A percentile compares a stretch with the other conserved stretches of the same genome.
These are phyloP conservation scores for Ditylenchus weischeri DNA, from an alignment of 2,888 invertebrate genomes.

Conservation along the genomic window DNA sequence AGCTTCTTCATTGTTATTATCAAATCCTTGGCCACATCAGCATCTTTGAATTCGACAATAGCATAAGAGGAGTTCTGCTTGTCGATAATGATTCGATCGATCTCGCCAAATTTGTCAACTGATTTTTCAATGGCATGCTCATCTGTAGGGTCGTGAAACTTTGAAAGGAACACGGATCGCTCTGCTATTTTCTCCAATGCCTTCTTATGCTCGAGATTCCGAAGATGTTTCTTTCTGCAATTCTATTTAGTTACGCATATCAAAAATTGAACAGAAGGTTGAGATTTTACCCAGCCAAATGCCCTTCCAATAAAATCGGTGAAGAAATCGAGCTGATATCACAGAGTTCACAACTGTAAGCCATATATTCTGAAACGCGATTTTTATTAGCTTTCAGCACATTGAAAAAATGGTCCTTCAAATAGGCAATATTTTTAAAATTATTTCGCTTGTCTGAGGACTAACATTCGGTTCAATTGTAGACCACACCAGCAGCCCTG, in stretches of 20 bases:
- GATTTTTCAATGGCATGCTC: slow-evolving; percentile 6
- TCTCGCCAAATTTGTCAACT: slow-evolving; percentile 22
- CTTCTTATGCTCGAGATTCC: slow-evolving; percentile 6
- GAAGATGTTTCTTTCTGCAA: neutral
- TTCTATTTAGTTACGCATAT: neutral
- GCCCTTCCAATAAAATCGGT: neutral
- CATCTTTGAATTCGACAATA: slow-evolving; percentile 27
- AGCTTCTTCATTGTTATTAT: slow-evolving; percentile 17
- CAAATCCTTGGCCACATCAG: slow-evolving; percentile 18
- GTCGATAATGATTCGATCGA: slow-evolving; percentile 27
- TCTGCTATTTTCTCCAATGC: slow-evolving; percentile 7
- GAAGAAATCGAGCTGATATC: neutral
- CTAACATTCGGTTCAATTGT: too few species aligned
- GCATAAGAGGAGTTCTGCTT: slow-evolving; percentile 20
- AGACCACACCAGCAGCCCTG: too few species aligned
- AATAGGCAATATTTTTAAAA: too few species aligned
- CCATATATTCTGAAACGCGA: neutral
- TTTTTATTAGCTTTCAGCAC: too few species aligned
- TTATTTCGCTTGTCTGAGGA: too few species aligned
- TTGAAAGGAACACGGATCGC: slow-evolving; percentile 32
- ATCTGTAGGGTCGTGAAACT: slow-evolving; percentile 17
- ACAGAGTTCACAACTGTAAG: neutral
- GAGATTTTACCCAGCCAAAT: neutral
- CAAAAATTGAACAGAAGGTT: neutral
- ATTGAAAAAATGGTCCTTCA: too few species aligned